Evolutionary conservation across 1,140 invertebrate species (phyloP), one percentile per base, ranked within the genome.

Genomic region (Procambarus clarkii): DNA sequence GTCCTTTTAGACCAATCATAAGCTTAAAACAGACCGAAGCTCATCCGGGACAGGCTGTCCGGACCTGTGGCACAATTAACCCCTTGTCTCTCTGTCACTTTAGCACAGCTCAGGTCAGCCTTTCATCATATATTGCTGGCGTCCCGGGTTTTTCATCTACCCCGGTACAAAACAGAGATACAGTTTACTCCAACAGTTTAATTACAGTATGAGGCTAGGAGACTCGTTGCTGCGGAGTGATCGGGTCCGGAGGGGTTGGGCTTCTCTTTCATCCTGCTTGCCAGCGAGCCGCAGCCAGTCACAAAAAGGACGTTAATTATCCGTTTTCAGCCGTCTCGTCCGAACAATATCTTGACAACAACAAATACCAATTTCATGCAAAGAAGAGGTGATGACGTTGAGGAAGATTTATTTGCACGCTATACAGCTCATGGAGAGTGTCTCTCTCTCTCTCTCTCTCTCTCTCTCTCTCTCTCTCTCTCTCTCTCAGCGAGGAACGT

Each of bases 351-450:
- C 85, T 77, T 76, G 85, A 87, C 85, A 87, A 87, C 85, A 87
- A 87, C 85, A 87, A 87, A 78, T 87, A 78, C 74, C 85, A 87
- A 78, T 87, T 87, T 87, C 81, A 84, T 84, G 81, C 81, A 84
- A 84, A 84, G 81, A 84, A 84, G 60, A 21, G 81, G 69, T 84
- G 81, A 84, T 84, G 81, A 34, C 1, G 50, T 34, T 15, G 54
- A 13, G 11, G 34, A 64, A 18, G n/a, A 24, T 50, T 45, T 18
- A 15, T 78, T 44, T 46, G 11, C 24, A 13, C 77, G 44, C 2
- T 48, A 13, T 24, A 34, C 34, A 34, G 34, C 7, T 80, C 45
- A 24, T 50, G 1, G 11, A 7, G n/a, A 7, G n/a, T 24, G n/a
- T 24, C 69, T 7, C 69, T 54, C 78, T 21, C 78, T 48, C 50